Conservation (phyloP, 1,140 invertebrate genomes). For the Aphaenogaster ashmeadi region DNA sequence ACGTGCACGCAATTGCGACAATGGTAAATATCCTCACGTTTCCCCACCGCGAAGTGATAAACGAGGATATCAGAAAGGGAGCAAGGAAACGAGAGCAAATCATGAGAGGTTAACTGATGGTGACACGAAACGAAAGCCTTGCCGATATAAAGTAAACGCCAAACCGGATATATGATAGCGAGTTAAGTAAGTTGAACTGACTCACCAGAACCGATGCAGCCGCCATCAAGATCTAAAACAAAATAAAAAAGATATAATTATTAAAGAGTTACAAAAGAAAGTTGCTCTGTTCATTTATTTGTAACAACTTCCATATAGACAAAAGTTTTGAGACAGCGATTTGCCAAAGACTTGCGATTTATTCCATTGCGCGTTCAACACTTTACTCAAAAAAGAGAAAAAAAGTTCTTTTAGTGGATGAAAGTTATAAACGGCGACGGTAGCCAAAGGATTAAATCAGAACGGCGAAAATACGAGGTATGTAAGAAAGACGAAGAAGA, state of each 20-base stretch:
- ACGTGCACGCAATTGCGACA: constrained; percentile 1
- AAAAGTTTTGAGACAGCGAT: neutral
- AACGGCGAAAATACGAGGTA: neutral
- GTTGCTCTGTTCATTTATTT: neutral
- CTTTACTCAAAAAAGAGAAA: neutral
- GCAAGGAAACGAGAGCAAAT: constrained; percentile 47
- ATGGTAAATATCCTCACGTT: constrained; percentile 1
- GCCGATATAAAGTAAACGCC: neutral
- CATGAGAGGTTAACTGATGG: constrained; percentile 2
- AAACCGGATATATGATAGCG: neutral
- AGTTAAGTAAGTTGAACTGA: neutral
- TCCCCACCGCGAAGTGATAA: neutral
- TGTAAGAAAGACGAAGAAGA: neutral
- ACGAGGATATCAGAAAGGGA: constrained; percentile 30
- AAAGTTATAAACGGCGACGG: constrained; percentile 19
- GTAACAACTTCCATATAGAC: neutral
- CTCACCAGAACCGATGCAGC: neutral
- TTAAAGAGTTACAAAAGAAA: neutral
- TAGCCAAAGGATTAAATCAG: constrained; percentile 42
- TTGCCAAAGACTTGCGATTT: neutral
- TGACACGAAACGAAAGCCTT: neutral
- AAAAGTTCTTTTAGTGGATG: constrained; percentile 1
- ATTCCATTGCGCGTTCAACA: neutral
- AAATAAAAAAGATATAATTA: constrained; percentile 2
- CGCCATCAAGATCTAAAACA: neutral